Conservation (phyloP, 2,888 invertebrate genomes). For the Trichogramma evanescens region DNA sequence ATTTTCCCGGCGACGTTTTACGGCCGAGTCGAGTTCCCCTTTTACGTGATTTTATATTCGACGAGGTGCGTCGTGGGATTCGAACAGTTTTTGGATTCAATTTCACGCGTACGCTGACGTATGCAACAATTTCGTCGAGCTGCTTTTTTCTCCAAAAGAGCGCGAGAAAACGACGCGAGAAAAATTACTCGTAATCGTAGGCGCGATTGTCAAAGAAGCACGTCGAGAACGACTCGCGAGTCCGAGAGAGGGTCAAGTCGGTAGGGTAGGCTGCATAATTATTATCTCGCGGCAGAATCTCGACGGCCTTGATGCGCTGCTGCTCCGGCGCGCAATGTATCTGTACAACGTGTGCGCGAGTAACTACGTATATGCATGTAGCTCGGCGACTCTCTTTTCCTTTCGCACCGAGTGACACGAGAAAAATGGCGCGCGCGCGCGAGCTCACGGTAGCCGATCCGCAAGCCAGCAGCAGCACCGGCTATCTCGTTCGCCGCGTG, state of each 20-base stretch:
- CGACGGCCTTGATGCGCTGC: constrained; percentile 7
- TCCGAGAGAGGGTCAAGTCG: no score
- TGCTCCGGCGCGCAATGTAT: not conserved
- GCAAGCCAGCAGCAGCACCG: no score
- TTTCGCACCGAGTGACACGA: not conserved
- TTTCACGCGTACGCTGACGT: no score
- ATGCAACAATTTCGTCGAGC: no score
- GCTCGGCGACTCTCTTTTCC: not conserved
- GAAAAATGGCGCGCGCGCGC: constrained; percentile 2
- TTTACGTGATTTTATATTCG: not conserved
- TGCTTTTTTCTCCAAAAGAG: no score
- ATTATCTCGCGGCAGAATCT: constrained; percentile 9
- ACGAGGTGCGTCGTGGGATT: not conserved
- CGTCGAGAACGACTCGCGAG: no score
- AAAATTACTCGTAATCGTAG: no score
- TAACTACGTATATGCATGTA: not conserved
- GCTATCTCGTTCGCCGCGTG: not conserved
- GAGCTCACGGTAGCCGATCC: no score
- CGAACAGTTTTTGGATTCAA: not conserved
- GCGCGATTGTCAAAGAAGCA: no score
- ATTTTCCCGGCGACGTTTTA: constrained; percentile 6
- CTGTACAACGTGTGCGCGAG: not conserved
- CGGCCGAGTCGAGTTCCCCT: constrained; percentile 9
- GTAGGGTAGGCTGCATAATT: not conserved
- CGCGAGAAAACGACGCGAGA: no score